Percentiles rank a stretch among this genome's conserved stretches.
Conservation (phyloP, 2,888 invertebrate species). For the Apamea epomidion region DNA sequence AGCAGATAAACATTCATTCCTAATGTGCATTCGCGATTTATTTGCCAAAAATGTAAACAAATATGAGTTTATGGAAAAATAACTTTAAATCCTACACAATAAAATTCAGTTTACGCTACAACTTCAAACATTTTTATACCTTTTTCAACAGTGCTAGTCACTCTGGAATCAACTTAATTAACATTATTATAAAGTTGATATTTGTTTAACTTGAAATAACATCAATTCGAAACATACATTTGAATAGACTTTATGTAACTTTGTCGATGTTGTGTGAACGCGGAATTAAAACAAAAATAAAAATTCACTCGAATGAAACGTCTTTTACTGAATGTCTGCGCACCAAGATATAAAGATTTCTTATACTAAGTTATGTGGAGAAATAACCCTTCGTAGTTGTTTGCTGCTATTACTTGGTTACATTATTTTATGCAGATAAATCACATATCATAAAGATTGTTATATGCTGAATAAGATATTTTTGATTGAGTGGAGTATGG, state of each 20-base stretch:
- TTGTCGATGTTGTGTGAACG: not conserved
- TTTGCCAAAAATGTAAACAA: too few species aligned
- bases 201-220: too few species aligned
- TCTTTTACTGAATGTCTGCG: not conserved
- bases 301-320: not conserved
- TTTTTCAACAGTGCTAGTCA: too few species aligned
- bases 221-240: too few species aligned
- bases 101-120: too few species aligned
- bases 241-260: not conserved
- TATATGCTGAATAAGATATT: not conserved
- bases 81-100: too few species aligned
- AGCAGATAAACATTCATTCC: not conserved
- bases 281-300: not conserved
- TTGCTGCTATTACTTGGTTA: not conserved
- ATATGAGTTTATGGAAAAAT: too few species aligned
- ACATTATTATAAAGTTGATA: too few species aligned
- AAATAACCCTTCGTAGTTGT: too few species aligned
- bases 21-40: too few species aligned
- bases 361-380: not conserved
- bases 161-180: too few species aligned
- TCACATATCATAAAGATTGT: not conserved
- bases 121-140: too few species aligned
- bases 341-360: not conserved
- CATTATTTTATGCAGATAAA: not conserved
- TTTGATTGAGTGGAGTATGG: slow-evolving; percentile 13